Conservation (phyloP, 2,888 invertebrate genomes). For the Limnephilus auricula region DNA sequence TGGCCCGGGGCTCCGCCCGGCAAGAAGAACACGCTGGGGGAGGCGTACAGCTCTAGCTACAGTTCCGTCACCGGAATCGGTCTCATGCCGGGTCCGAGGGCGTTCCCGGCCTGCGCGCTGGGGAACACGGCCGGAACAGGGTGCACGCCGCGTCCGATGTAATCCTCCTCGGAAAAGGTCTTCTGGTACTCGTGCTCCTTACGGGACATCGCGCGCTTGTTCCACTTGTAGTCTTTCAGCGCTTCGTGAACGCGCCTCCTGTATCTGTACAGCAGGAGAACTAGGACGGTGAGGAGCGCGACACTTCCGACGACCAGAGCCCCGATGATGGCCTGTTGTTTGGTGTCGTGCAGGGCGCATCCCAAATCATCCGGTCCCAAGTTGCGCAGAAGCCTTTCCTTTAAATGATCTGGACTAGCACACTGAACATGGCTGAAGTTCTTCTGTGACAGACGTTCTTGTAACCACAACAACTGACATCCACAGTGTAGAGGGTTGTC, state of each 20-base stretch:
- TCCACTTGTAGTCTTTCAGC: slow-evolving; percentile 90
- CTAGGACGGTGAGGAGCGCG: slow-evolving; percentile 84
- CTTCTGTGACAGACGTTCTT: slow-evolving; percentile 82
- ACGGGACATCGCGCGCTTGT: slow-evolving; percentile 83
- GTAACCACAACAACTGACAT: slow-evolving; percentile 88
- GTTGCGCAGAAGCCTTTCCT: slow-evolving; percentile 82
- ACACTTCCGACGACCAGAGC: slow-evolving; percentile 86
- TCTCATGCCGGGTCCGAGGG: slow-evolving; percentile 76
- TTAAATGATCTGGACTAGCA: slow-evolving; percentile 84
- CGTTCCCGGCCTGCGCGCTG: slow-evolving; percentile 75
- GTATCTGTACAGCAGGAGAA: slow-evolving; percentile 87
- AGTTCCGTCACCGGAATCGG: slow-evolving; percentile 94
- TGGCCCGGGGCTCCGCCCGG: slow-evolving; percentile 77
- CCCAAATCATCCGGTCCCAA: slow-evolving; percentile 88
- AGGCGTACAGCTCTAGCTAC: slow-evolving; percentile 97
- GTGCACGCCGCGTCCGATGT: slow-evolving; percentile 83
- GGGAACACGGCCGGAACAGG: slow-evolving; percentile 74
- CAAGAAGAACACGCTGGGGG: slow-evolving; percentile 88
- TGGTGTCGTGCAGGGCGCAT: slow-evolving; percentile 87
- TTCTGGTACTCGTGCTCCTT: slow-evolving; percentile 94
- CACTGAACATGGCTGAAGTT: slow-evolving; percentile 86
- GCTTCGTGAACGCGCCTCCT: slow-evolving; percentile 89
- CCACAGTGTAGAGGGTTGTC: slow-evolving; percentile 91
- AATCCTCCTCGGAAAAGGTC: slow-evolving; percentile 92
- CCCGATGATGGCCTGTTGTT: slow-evolving; percentile 88